phyloP scores from a whole-genome alignment of 2,888 invertebrate genomes.

The Chironomus riparius region DNA sequence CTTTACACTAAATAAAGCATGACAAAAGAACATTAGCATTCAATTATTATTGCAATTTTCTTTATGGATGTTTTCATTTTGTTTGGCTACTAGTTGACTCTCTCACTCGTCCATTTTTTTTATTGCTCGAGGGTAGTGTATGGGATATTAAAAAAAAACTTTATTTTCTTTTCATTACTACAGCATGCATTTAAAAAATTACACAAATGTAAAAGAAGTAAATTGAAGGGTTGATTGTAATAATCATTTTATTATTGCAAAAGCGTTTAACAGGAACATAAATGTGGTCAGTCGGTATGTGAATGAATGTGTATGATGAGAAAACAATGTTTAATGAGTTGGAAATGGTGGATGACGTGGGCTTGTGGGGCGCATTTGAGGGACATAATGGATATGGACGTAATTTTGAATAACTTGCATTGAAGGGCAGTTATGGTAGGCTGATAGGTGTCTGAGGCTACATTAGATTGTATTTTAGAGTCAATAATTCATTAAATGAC shows the following conservation, averaged over 20 bases:
- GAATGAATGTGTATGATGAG: too few species aligned
- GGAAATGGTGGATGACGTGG: too few species aligned
- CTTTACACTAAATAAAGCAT: background rate
- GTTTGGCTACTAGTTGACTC: background rate
- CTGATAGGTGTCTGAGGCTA: too few species aligned
- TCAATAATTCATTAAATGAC: too few species aligned
- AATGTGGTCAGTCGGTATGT: background rate
- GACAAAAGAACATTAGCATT: background rate
- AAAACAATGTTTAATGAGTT: too few species aligned
- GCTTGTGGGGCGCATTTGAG: too few species aligned
- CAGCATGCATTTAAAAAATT: background rate
- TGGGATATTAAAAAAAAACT: background rate
- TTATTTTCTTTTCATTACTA: background rate
- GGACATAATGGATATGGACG: too few species aligned
- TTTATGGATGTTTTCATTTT: background rate
- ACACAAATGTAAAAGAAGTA: background rate
- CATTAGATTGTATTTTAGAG: too few species aligned
- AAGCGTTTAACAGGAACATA: background rate
- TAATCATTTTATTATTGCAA: background rate
- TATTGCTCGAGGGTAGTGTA: background rate
- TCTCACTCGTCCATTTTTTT: too few species aligned
- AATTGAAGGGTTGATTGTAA: slow-evolving; percentile 10
- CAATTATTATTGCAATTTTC: background rate
- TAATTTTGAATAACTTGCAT: too few species aligned
- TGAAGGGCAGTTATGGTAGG: too few species aligned